Base-by-base conservation (phyloP, 2,797 vertebrate species). In the Synaphobranchus kaupii region DNA sequence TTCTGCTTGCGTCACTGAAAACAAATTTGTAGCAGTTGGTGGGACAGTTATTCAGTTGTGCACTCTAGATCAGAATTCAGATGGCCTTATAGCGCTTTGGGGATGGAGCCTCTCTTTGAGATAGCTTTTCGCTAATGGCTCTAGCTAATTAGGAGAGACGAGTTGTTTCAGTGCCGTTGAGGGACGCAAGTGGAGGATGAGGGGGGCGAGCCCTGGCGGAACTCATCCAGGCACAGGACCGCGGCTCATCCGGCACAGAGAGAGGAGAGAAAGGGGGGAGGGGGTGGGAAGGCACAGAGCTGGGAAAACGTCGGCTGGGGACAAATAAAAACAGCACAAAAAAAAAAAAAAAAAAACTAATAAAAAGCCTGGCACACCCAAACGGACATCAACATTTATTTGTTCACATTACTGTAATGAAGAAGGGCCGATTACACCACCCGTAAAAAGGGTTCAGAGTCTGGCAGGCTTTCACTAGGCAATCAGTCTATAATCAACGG, bases 391-490 rank as follows among this genome's bases (percentile, higher is more conserved):
- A 71, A 48, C 48, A 44, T 83, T 63, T n/a, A 17, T 71, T 87
- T 54, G 60, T 54, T 54, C 48, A 31, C 86, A 83, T 83, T 71
- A 83, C 8, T 28, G 56, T 68, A 71, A 83, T 54, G 44, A 87
- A 71, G 25, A 6, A 48, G 50, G 63, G 80, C 20, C 47, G 17
- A 25, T 83, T 87, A 66, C n/a, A 71, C 28, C 10, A 54, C 34
- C 48, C 6, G 25, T 83, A 83, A 83, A 83, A 83, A 22, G 31
- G 80, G n/a, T 20, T 4, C 73, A 7, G 15, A 7, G 15, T 84
- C 56, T 60, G 86, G 44, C 31, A 31, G 28, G 20, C n/a, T 8
- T 13, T 28, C 44, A 56, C 2, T 5, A 85, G 25, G 25, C 22
- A n/a, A 8, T 78, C 8, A 22, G 7, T 47, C 44, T 86, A n/a